Conservation (phyloP, 2,888 invertebrate genomes). For the Rhimphoctona megacephalus region DNA sequence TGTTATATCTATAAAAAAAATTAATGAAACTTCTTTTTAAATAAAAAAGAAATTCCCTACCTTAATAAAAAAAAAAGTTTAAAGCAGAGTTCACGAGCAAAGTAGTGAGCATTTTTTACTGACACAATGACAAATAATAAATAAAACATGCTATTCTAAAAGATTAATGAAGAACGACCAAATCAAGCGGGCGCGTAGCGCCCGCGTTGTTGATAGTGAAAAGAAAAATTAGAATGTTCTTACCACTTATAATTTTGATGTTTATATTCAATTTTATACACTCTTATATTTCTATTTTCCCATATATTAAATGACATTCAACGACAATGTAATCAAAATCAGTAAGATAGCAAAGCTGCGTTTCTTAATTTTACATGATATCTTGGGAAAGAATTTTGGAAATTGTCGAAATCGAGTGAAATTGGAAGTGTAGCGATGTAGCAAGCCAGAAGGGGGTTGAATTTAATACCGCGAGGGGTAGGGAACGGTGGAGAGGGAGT, state of each 20-base stretch:
- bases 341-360: background rate
- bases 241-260: background rate
- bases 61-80: no score
- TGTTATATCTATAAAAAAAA: no score
- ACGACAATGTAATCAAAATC: background rate
- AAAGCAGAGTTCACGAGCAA: no score
- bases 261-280: background rate
- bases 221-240: background rate
- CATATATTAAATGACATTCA: no score
- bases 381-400: conserved; percentile 5
- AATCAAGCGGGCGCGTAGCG: no score
- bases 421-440: conserved; percentile 32
- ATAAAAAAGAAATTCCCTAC: no score
- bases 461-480: conserved; percentile 62
- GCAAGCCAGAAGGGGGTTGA: conserved; percentile 54
- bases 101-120: no score
- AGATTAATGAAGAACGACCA: no score
- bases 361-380: background rate
- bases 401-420: conserved; percentile 15
- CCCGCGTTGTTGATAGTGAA: no score
- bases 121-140: no score
- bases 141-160: no score
- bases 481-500: conserved; percentile 41
- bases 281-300: background rate
- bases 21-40: no score